phyloP scores from a whole-genome alignment of 1,140 invertebrate species.

The Eumaeus atala region DNA sequence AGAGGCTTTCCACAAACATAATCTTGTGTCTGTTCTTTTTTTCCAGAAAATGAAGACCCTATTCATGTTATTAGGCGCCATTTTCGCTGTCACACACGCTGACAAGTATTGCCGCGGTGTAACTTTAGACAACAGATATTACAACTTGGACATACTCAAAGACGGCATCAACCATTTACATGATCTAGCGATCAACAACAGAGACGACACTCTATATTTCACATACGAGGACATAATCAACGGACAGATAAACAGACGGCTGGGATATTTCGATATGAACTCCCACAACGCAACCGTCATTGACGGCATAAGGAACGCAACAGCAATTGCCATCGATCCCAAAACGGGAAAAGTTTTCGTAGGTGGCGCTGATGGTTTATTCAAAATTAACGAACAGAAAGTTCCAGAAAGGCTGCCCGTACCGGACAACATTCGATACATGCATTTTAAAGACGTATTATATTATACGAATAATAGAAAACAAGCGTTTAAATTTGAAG shows the following conservation, averaged over 20 bases:
- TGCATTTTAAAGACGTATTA: conserved; percentile 44
- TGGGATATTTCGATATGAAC: conserved; percentile 40
- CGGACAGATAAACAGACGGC: conserved; percentile 23
- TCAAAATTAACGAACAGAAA: conserved; percentile 41
- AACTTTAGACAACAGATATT: conserved; percentile 43
- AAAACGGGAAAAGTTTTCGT: conserved; percentile 46
- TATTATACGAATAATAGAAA: conserved; percentile 40
- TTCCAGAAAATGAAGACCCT: neutral
- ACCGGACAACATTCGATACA: conserved; percentile 36
- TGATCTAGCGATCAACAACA: conserved; percentile 37
- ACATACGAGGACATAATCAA: conserved; percentile 41
- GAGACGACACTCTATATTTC: conserved; percentile 49
- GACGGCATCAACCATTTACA: conserved; percentile 49
- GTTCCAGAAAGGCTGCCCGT: conserved; percentile 45
- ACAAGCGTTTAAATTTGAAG: conserved; percentile 45
- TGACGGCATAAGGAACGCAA: conserved; percentile 46
- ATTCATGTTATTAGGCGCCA: conserved; percentile 1
- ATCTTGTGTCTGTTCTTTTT: neutral
- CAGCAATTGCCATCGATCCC: conserved; percentile 45
- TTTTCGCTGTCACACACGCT: conserved; percentile 20
- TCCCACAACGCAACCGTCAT: conserved; percentile 35
- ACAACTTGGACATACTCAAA: conserved; percentile 43
- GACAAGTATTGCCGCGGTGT: conserved; percentile 45
- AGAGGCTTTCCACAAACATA: too few species aligned
- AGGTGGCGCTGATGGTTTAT: conserved; percentile 50